phyloP scores from a whole-genome alignment of 2,113 vertebrate genomes.

The Haplochromis vanheusdeni region DNA sequence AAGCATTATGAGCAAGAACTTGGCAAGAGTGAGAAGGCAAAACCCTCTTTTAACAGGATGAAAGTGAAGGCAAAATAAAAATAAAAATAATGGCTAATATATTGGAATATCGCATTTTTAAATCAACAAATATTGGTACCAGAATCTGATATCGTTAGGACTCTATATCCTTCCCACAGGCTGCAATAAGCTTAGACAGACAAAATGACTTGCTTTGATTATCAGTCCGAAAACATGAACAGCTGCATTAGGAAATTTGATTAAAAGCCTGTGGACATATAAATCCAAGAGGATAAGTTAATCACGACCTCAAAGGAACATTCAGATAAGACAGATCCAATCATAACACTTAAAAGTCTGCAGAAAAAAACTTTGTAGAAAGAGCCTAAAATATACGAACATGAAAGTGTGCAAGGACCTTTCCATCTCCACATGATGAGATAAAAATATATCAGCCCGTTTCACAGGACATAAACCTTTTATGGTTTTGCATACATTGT shows the following conservation, averaged over 20 bases:
- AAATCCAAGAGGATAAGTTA: not conserved
- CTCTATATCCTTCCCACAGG: not conserved
- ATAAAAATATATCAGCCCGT: not conserved
- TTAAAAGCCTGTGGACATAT: not conserved
- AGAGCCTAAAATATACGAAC: not conserved
- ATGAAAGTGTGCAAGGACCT: not conserved
- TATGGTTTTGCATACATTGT: not conserved
- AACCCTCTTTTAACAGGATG: too few species aligned
- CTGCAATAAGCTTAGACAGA: not conserved
- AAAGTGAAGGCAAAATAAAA: too few species aligned
- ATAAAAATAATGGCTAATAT: not conserved
- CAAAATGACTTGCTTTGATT: not conserved
- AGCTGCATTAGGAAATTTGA: not conserved
- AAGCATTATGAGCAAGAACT: not conserved
- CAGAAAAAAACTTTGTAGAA: not conserved
- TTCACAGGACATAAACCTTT: not conserved
- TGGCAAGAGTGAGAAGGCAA: not conserved
- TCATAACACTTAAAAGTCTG: not conserved
- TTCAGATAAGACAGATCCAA: not conserved
- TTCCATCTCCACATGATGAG: not conserved
- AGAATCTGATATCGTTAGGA: not conserved
- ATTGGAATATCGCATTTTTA: not conserved
- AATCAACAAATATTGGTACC: not conserved
- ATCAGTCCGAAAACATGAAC: not conserved
- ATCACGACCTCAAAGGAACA: not conserved